Conservation (phyloP, 2,888 invertebrate genomes). For the Cosmia trapezina region DNA sequence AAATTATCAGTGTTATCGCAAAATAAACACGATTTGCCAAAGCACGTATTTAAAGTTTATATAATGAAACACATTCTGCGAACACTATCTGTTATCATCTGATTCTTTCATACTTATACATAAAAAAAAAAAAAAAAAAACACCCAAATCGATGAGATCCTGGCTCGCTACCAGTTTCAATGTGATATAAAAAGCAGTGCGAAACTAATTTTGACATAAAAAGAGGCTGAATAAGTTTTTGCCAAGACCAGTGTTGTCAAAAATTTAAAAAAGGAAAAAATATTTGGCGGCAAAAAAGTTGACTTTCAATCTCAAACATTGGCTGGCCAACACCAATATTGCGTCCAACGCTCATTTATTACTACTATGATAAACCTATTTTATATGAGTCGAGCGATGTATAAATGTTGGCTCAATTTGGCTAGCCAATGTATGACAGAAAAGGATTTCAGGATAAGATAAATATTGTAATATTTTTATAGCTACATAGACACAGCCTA, state of each 20-base stretch:
- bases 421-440: conserved; percentile 6
- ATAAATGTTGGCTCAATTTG: conserved; percentile 8
- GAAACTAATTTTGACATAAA: conserved; percentile 34
- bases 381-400: conserved; percentile 30
- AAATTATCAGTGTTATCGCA: conserved; percentile 13
- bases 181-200: conserved; percentile 55
- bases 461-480: conserved; percentile 35
- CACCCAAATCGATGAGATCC: conserved; percentile 64
- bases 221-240: conserved; percentile 33
- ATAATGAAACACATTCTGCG: conserved; percentile 57
- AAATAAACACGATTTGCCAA: conserved; percentile 64
- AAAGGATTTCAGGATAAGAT: conserved; percentile 9
- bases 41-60: conserved; percentile 49
- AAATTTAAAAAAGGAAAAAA: conserved; percentile 15
- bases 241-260: conserved; percentile 62
- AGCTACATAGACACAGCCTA: conserved; percentile 59
- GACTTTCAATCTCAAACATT: conserved; percentile 15
- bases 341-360: conserved; percentile 24
- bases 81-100: conserved; percentile 47
- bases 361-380: conserved; percentile 51
- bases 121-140: conserved; percentile 53
- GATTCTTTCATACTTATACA: conserved; percentile 55
- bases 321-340: conserved; percentile 32
- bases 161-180: conserved; percentile 60
- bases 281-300: conserved; percentile 1